Evolutionary conservation across 2,113 vertebrate species (phyloP), one percentile per base, ranked within the genome.

Genomic region (Laticauda laticaudata): DNA sequence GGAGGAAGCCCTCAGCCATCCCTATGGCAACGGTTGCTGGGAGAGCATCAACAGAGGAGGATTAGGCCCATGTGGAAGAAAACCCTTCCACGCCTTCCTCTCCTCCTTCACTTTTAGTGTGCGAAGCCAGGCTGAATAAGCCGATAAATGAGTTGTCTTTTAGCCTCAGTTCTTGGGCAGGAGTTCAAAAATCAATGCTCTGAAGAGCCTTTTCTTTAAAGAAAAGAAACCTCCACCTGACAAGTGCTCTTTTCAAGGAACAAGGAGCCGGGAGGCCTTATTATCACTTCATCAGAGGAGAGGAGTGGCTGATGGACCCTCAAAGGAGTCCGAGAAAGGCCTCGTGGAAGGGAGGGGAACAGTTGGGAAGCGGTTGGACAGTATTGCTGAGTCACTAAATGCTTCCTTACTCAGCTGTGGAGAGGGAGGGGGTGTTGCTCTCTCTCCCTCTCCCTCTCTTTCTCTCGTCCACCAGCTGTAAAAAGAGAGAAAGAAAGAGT

Each of bases 121-220:
- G 91, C 0, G 20, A 81, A 24, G 26, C 39, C 64, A 29, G 11
- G 0, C 56, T 64, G 24, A 10, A 39, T 11, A 91, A 93, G 59
- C 1, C 81, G 87, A 26, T 54, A 14, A 89, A 91, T 0, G 91
- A 95, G 69, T 89, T 2, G 51, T 87, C 81, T 2, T 3, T 92
- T 91, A 75, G 26, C 86, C 81, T 86, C 0, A 24, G 2, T 34
- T 34, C 0, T 94, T 75, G 92, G 95, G 95, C 95, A 92, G 1
- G 34, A 88, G 86, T 53, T 87, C 34, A 6, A 2, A 89, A 88
- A 86, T 90, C 93, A 93, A 95, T 95, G 91, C 53, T 0, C 95
- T 96, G 26, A 93, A 95, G 93, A 90, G 94, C 56, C 57, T 92
- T 95, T 91, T 96, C 92, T 69, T 21, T 59, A 11, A 61, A 64